A percentile compares a stretch with the other conserved stretches of the same genome.
phyloP scores from a whole-genome alignment of 2,797 vertebrate genomes.

The Poecilia gillii region DNA sequence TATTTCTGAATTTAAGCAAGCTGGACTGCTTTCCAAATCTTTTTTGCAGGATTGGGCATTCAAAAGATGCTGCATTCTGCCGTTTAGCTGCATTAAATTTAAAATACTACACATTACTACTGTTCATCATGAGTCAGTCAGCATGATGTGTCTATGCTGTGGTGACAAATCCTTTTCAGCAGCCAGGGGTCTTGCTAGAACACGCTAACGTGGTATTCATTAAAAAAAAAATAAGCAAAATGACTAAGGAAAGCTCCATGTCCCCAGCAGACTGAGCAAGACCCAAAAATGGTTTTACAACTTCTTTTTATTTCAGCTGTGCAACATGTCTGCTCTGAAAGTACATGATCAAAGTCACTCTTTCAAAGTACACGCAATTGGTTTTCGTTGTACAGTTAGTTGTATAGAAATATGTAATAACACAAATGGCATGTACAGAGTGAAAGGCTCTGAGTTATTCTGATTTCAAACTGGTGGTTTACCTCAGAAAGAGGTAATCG shows the following conservation, averaged over 20 bases:
- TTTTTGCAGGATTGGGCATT: not conserved
- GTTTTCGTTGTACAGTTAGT: not conserved
- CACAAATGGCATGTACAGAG: not conserved
- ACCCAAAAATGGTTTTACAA: conserved; percentile 19
- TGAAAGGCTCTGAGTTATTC: not conserved
- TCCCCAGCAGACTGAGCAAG: conserved; percentile 12
- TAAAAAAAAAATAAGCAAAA: conserved; percentile 48
- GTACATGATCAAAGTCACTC: not conserved
- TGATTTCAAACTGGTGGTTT: conserved; percentile 12
- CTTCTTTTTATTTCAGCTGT: conserved; percentile 6
- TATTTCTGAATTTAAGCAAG: not conserved
- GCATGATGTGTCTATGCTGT: conserved; percentile 65
- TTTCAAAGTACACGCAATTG: not conserved
- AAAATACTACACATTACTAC: conserved; percentile 31
- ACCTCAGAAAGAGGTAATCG: conserved; percentile 8
- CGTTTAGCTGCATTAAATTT: conserved; percentile 6
- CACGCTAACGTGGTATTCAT: conserved; percentile 51
- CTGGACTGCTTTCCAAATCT: not conserved
- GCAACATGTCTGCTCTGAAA: not conserved
- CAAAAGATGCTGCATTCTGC: not conserved
- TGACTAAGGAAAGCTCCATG: conserved; percentile 43
- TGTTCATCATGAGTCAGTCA: conserved; percentile 41
- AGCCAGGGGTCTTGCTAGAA: conserved; percentile 36
- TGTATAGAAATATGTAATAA: conserved; percentile 6
- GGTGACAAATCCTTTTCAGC: conserved; percentile 66